Base-by-base conservation (phyloP, 2,888 invertebrate species). In the Alloscopus bannaensis region DNA sequence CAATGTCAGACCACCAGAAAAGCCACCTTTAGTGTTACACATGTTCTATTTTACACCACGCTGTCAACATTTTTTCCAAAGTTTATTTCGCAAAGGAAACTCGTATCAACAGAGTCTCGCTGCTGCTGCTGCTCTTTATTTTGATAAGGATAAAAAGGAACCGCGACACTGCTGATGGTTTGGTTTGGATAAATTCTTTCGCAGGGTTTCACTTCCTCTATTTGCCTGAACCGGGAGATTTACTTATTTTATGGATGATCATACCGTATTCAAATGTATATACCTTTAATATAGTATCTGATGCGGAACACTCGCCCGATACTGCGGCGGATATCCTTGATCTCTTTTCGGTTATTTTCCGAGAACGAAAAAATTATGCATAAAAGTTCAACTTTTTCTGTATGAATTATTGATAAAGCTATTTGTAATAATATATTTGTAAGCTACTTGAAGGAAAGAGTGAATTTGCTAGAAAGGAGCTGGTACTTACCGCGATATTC, bases 1-100 rank as follows among this genome's bases (percentile, higher is more conserved):
- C 73, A 73, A 73, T 73, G 73, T 57, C 73, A 73, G 66, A 73
- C 73, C 73, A 73, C 6, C 66, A 55, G 66, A 64, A 31, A 47
- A 55, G 57, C 52, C 18, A 55, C 26, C 45, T 60, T 22, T 22
- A 42, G 42, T 26, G 24, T 18, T 55, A 59, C 66, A 73, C 65
- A 47, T 66, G 73, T 73, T 73, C 62, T 57, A 31, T 71, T 16
- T 28, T 59, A 47, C 71, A 29, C 20, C 28, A 28, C 24, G 62
- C 29, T 52, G 50, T 71, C 62, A 26, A 24, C 29, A 42, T 36
- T 36, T 36, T 36, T 36, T 36, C 36, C n/a, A 8, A 36, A 36
- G 36, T 36, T 36, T 36, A 36, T n/a, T n/a, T n/a, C n/a, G n/a
- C n/a, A n/a, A n/a, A n/a, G n/a, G n/a, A n/a, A n/a, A n/a, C n/a